Evolutionary conservation across 2,888 invertebrate genomes (phyloP), one percentile per base, ranked within the genome.

Genomic region (Melangyna quadrimaculata): DNA sequence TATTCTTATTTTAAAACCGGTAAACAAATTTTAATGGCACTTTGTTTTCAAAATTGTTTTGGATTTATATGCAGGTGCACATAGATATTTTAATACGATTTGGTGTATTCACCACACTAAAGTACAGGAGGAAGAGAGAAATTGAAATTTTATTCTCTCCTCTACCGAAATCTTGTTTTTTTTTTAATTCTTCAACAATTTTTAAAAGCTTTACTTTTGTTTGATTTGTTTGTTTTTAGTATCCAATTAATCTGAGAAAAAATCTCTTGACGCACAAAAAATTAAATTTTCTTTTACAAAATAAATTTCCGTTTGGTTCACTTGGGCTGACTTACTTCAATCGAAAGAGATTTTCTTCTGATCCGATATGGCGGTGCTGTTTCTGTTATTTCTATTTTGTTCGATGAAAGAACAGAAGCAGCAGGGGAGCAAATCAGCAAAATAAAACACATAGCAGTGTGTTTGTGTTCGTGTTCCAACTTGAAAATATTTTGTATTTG

Each of bases 351-450:
- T 81, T 86, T 81, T 78, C 86, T 86, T 86, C 86, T 59, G 67
- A 35, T 51, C 51, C 74, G 86, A 81, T 73, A 57, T 78, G 63
- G 72, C 29, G 35, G 67, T 86, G 84, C 37, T 51, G 67, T 86
- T 86, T 81, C 86, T 63, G 86, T 81, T 81, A 86, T 86, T 86
- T 86, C 86, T 81, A 86, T 86, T 86, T 81, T 86, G 86, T 86
- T 86, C 81, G 73, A 78, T 22, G 10, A 40, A n/a, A 24, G 32
- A 14, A 24, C 8, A 35, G 3, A 5, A 57, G 48, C 48, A 51
- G 65, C 29, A 70, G 78, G 53, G 55, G 32, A 53, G 65, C 55
- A 78, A n/a, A 45, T 32, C 27, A 65, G 45, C 45, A 65, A 65
- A 57, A 32, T 57, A 40, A 27, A 17, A 19, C 32, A 61, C 10